Evolutionary conservation across 2,797 vertebrate species (phyloP).

Genomic region (Microtus obscurus): DNA sequence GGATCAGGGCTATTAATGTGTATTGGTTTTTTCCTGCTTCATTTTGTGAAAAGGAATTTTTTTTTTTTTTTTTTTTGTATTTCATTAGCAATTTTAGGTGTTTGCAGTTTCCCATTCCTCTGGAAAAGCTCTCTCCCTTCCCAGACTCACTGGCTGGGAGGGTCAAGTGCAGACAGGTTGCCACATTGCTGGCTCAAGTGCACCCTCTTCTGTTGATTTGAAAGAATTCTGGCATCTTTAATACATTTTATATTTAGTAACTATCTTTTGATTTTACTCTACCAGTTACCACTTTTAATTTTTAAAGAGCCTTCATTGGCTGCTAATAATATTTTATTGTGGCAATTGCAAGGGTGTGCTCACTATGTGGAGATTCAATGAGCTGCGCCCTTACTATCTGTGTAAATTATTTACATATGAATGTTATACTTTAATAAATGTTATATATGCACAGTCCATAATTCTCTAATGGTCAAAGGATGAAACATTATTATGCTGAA

Average conservation of each 20-base stretch:
- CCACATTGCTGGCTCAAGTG: not conserved
- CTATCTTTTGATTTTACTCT: constrained; percentile 39
- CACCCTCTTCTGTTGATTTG: constrained; percentile 68
- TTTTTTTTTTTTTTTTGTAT: constrained; percentile 42
- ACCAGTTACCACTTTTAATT: constrained; percentile 27
- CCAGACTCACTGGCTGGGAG: not conserved
- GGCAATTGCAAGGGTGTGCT: not conserved
- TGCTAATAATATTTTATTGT: not conserved
- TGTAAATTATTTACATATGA: not conserved
- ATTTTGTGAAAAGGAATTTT: constrained; percentile 37
- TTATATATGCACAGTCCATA: not conserved
- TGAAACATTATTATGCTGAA: not conserved
- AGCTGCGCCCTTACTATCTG: not conserved
- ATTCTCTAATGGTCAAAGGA: not conserved
- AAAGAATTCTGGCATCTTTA: constrained; percentile 41
- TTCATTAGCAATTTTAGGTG: not conserved
- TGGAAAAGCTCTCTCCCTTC: not conserved
- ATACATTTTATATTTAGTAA: not conserved
- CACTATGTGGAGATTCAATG: not conserved
- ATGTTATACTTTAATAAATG: not conserved
- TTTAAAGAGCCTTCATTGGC: not conserved
- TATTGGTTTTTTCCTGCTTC: constrained; percentile 7
- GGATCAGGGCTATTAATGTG: not conserved
- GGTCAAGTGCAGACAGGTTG: not conserved
- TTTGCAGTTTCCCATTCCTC: constrained; percentile 16